These are phyloP conservation scores for Pleuronectes platessa DNA, from an alignment of 2,113 vertebrate genomes.

Conservation along the genomic window DNA sequence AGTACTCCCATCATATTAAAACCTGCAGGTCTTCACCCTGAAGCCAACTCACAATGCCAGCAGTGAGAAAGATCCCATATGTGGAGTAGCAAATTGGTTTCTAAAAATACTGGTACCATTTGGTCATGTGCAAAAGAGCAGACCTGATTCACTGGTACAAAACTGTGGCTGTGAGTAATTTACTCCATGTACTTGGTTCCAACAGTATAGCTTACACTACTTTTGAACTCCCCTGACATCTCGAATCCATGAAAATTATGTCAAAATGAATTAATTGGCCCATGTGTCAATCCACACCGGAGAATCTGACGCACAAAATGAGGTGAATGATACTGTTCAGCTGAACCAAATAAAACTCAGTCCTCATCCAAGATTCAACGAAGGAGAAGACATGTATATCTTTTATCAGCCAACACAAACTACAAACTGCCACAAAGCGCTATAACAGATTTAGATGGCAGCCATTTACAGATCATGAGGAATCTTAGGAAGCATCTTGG, in stretches of 20 bases:
- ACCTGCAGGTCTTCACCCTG: no score
- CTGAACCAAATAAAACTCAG: neutral
- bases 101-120: neutral
- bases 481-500: no score
- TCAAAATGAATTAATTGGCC: neutral
- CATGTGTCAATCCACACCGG: neutral
- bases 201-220: neutral
- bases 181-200: no score
- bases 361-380: neutral
- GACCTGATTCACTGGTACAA: neutral
- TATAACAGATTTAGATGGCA: no score
- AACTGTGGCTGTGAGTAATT: neutral
- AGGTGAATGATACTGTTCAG: neutral
- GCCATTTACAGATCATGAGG: no score
- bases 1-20: no score
- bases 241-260: neutral
- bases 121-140: neutral
- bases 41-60: neutral
- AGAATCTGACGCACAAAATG: neutral
- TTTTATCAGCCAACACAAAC: constrained; percentile 7
- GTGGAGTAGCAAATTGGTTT: neutral
- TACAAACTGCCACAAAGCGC: neutral
- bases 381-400: neutral
- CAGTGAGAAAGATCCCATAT: neutral
- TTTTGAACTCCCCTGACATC: neutral